Base-by-base conservation (phyloP, 2,888 invertebrate genomes). In the Dicranocentrus wangi region DNA sequence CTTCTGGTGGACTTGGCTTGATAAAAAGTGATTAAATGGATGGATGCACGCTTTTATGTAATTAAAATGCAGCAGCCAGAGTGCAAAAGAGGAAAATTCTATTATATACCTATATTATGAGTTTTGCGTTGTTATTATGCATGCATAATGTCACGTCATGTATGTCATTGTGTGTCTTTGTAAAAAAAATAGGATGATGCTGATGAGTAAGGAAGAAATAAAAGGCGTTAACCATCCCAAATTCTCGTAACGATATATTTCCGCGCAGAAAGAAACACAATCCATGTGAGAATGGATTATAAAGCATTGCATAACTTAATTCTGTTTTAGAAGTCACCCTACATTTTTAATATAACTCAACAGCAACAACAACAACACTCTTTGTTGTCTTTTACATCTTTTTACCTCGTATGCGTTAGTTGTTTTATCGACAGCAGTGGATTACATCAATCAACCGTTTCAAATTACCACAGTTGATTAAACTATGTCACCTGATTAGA, bases 401-500 rank as follows among this genome's bases (percentile, higher is more conserved):
- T 27, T n/a, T n/a, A n/a, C n/a, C n/a, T n/a, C n/a, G n/a, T n/a
- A n/a, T n/a, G n/a, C n/a, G n/a, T n/a, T n/a, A n/a, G n/a, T 10
- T 32, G 51, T 69, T 69, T 69, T 69, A 69, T 69, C 25, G 32
- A 60, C 21, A n/a, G n/a, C n/a, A n/a, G 28, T 72, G 72, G n/a
- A 61, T 72, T 72, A 63, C 63, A 72, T 72, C 61, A 72, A 72
- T 72, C 72, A 72, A 43, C 58, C 25, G 51, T 55, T 47, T 51
- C 27, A 70, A 58, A 39, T 32, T 42, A 39, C 32, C 43, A 51
- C 42, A 53, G 39, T 17, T 65, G 73, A 73, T 73, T 65, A 73
- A 73, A 73, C 73, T 73, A 39, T 73, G 73, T 73, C 73, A 73
- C 73, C 73, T 73, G 73, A 73, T 73, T 73, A 73, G 39, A 55